Evolutionary conservation across 2,888 invertebrate species (phyloP), one percentile per base, ranked within the genome.

Genomic region (Ellobium chinense): DNA sequence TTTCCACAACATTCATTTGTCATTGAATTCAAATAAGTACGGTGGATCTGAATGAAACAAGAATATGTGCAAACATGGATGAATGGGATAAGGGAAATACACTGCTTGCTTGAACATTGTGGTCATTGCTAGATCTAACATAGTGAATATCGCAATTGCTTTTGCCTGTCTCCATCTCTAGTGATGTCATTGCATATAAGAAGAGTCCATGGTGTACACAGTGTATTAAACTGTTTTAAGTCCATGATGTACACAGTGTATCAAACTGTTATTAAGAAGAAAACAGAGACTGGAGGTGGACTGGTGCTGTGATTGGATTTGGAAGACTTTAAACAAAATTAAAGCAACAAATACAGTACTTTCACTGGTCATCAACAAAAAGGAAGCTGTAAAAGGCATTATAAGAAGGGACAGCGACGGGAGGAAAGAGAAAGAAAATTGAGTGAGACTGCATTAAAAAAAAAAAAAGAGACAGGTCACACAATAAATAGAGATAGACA

Each of bases 1-100:
- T 72, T 62, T 80, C 80, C 80, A 80, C 80, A 80, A 80, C 80
- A 80, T 80, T 80, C 80, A 80, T 80, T 78, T 75, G 69, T 80
- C 80, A 80, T 75, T 66, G 62, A 80, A 56, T 39, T 78, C 36
- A 78, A 78, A 78, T 78, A 78, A 78, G 78, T 78, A 78, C 78
- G 69, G 69, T 54, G 37, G 70, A 60, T 62, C 58, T 69, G 37
- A 77, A 60, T 77, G 58, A 78, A 58, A 62, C 34, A 29, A 62
- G 58, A 72, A 58, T 58, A 72, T 72, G 78, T 78, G 78, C 70
- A 70, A 29, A 78, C 78, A 78, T 70, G 56, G 72, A 72, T 72
- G 72, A 31, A 34, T 72, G 58, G 34, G 54, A 18, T n/a, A 31
- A 34, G 46, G 39, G 70, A 46, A 18, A 54, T 46, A 72, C 54